Evolutionary conservation across 1,140 invertebrate species (phyloP), one percentile per base, ranked within the genome.

Genomic region (Drosophila kikkawai): DNA sequence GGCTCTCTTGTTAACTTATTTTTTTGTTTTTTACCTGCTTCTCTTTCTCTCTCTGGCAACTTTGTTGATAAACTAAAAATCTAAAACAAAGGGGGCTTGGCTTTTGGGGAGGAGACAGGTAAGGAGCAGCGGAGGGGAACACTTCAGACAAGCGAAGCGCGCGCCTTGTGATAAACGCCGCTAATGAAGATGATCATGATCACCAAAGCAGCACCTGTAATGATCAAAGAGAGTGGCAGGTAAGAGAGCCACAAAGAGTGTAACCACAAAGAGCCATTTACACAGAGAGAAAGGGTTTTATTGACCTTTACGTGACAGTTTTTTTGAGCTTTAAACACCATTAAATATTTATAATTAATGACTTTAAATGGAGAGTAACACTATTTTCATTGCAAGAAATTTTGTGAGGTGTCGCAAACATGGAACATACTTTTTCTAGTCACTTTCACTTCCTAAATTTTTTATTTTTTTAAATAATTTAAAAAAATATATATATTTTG

Each of bases 21-120:
- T 34, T 41, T 61, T 34, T 15, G 15, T 41, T 66, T 70, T 36
- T 36, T 22, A 36, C 69, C 15, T 17, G 12, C 51, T 17, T 22
- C 19, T 39, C 17, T 22, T 17, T 57, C 22, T 9, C 68, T 68
- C 80, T 75, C 75, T 83, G 22, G 68, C 71, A 87, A 87, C 84
- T 80, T 64, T 84, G 73, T 87, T 87, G 69, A 83, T 88, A 83
- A 86, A 60, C 75, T 75, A 69, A 86, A 55, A 83, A 86, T 60
- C 75, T 75, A 71, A 79, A 80, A 85, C 75, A 74, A 65, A 73
- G 32, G 67, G 68, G 69, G 68, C 68, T 57, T 56, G 68, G 55
- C 42, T 60, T 29, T 29, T 22, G 64, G 29, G 19, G 32, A 29
- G 57, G 13, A 29, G 36, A 36, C 47, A 36, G 22, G 55, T n/a